Base-by-base conservation (phyloP, 2,888 invertebrate species). In the Chouioia cunea region DNA sequence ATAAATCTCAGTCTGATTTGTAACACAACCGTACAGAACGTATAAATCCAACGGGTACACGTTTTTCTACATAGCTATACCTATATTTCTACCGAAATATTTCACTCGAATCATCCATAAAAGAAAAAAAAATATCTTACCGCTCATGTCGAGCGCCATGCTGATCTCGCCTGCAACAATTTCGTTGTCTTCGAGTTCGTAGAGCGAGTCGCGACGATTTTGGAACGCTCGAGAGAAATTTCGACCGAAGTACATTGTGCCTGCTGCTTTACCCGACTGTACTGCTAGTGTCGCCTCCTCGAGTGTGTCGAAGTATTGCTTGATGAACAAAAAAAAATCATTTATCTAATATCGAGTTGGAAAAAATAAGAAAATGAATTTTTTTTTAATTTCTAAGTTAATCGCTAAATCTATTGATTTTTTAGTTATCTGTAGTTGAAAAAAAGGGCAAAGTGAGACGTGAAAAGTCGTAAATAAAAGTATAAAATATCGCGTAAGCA, bases 71-170 rank as follows among this genome's bases (percentile, higher is more conserved):
- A n/a, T n/a, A 10, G 36, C 10, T 14, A 44, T 3, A 36, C 15
- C 58, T 56, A 48, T 58, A 27, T 15, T n/a, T 22, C 36, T 36
- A 12, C 10, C 36, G 4, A 36, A 6, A 36, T 36, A 36, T 10
- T 36, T 10, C 36, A 36, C 6, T 10, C 36, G 36, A 1, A 36
- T 2, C 48, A 23, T 59, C 16, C 23, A 20, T 15, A 16, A 18
- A 47, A 20, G 60, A n/a, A 44, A 56, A 59, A 50, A 36, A 27
- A 16, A 60, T 62, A 46, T 72, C 77, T 71, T 78, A 84, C 95
- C 93, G 63, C 92, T 90, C 89, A 92, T 91, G 78, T 95, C 94
- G 60, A 95, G 86, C 85, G 90, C 91, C 0, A 93, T 89, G 77
- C 89, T 88, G 56, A 95, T 87, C 70, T 91, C 90, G 20, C 88